phyloP scores from a whole-genome alignment of 1,140 invertebrate genomes.

The Drosophila azteca region DNA sequence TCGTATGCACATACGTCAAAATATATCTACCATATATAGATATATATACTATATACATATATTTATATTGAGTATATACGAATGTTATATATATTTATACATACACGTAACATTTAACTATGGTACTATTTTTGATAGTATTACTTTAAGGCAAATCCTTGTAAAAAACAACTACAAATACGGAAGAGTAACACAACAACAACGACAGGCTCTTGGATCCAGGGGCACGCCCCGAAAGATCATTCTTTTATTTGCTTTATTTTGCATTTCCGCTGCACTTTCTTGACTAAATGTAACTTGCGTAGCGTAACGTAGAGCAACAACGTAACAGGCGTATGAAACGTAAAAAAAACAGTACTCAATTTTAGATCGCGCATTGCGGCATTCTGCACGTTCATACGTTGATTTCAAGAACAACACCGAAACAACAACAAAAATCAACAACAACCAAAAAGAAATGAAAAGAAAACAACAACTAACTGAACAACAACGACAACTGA shows the following conservation, averaged over 20 bases:
- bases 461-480: constrained; percentile 31
- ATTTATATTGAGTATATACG: constrained; percentile 60
- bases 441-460: constrained; percentile 23
- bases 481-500: constrained; percentile 48
- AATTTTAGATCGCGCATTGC: constrained; percentile 48
- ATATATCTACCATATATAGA: constrained; percentile 66
- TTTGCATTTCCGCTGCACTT: constrained; percentile 76
- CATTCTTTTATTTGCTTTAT: constrained; percentile 79
- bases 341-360: constrained; percentile 3
- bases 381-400: constrained; percentile 67
- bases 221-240: constrained; percentile 38
- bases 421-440: constrained; percentile 20
- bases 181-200: constrained; percentile 36
- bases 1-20: constrained; percentile 79
- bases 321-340: background rate
- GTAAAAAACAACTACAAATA: constrained; percentile 71
- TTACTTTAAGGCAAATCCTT: constrained; percentile 80
- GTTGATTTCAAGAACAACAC: constrained; percentile 52
- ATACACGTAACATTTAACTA: constrained; percentile 75
- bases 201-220: constrained; percentile 34
- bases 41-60: constrained; percentile 32
- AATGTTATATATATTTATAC: constrained; percentile 77
- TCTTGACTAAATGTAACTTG: constrained; percentile 68
- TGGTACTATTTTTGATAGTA: constrained; percentile 82
- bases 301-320: constrained; percentile 19